A percentile compares a stretch with the other conserved stretches of the same genome.
phyloP scores from a whole-genome alignment of 1,140 invertebrate species.

The Yoshiicerus persimilis region DNA sequence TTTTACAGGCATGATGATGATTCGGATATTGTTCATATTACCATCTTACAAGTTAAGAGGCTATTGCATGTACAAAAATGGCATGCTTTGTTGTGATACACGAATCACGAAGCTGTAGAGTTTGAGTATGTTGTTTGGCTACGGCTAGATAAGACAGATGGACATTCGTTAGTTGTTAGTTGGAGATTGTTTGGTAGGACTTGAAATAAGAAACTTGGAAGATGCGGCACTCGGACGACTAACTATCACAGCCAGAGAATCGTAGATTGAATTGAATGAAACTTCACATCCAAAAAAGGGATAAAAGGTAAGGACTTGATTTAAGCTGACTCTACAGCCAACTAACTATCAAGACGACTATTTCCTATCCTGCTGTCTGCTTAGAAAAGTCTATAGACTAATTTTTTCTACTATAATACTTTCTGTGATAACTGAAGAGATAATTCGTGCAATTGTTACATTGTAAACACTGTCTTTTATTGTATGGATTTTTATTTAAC shows the following conservation, averaged over 20 bases:
- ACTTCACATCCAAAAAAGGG: not conserved
- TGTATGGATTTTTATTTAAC: too few relatives aligned
- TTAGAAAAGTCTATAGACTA: not conserved
- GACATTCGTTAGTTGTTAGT: not conserved
- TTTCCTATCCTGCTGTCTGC: too few relatives aligned
- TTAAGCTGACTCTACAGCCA: not conserved
- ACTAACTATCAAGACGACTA: not conserved
- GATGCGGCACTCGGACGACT: not conserved
- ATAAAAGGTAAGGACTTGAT: conserved; percentile 14
- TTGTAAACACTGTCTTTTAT: too few relatives aligned
- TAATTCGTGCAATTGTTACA: not conserved
- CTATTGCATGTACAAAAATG: not conserved
- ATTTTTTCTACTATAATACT: not conserved
- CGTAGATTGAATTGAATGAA: not conserved
- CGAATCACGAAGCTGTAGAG: not conserved
- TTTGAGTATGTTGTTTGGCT: not conserved
- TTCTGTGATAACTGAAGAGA: not conserved
- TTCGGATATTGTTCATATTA: not conserved
- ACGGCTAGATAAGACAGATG: not conserved
- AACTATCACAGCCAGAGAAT: not conserved
- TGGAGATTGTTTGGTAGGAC: not conserved
- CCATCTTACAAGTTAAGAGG: not conserved
- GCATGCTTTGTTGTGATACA: not conserved
- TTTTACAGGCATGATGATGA: not conserved
- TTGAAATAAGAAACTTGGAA: not conserved